phyloP scores from a whole-genome alignment of 2,797 vertebrate species.

The Gypaetus barbatus region DNA sequence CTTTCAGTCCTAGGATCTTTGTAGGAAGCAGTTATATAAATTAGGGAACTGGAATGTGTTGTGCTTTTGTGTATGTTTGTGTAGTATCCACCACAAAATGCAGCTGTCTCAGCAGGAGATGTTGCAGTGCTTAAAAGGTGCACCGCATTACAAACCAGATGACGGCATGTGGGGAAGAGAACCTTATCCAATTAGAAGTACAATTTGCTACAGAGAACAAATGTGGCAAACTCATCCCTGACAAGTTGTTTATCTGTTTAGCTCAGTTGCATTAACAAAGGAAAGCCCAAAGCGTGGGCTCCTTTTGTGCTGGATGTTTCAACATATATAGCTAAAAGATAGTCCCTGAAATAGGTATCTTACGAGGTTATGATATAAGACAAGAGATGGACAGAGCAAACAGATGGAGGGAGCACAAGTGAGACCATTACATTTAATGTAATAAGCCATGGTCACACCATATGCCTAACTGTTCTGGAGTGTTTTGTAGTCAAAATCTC shows the following conservation, averaged over 20 bases:
- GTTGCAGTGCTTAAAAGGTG: background rate
- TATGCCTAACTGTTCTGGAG: background rate
- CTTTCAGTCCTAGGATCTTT: background rate
- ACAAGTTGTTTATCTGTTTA: slow-evolving; percentile 37
- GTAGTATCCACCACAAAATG: background rate
- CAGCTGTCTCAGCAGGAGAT: slow-evolving; percentile 8
- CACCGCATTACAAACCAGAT: background rate
- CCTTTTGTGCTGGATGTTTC: background rate
- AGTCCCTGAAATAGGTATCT: background rate
- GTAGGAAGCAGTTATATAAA: background rate
- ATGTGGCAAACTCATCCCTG: background rate
- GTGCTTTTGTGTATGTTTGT: background rate
- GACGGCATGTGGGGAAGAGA: background rate
- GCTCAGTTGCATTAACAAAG: background rate
- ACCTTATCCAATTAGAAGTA: slow-evolving; percentile 26
- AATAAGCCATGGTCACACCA: background rate
- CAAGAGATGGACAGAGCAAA: background rate
- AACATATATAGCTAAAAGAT: background rate
- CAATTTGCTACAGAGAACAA: background rate
- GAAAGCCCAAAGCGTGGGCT: background rate
- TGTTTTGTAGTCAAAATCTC: background rate
- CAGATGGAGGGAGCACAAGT: background rate
- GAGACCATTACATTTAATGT: background rate
- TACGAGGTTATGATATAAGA: background rate
- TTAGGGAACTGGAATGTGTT: background rate